Conservation (phyloP, 2,113 vertebrate genomes). For the Ascaphus truei region DNA sequence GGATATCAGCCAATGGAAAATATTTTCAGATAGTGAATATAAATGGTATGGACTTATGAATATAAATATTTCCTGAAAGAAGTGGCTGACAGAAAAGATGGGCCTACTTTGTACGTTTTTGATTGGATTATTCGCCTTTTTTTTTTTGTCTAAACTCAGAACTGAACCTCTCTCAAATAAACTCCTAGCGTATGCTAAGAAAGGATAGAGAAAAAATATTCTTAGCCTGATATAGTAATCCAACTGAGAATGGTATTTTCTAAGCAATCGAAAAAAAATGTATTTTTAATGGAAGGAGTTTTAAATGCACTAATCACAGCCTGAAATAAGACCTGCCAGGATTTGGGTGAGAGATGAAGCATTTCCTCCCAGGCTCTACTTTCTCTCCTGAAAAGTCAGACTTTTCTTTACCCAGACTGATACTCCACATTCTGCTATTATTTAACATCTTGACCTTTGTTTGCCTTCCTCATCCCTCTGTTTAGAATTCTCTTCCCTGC, state of each 20-base stretch:
- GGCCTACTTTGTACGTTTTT: not conserved
- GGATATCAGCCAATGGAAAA: conserved; percentile 1
- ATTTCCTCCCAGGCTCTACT: too few relatives aligned
- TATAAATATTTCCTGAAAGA: not conserved
- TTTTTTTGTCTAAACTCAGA: not conserved
- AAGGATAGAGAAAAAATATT: not conserved
- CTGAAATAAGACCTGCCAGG: not conserved
- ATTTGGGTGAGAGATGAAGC: too few relatives aligned
- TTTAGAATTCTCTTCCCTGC: conserved; percentile 5
- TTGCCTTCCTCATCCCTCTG: conserved; percentile 3
- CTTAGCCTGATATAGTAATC: not conserved
- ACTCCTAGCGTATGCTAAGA: too few relatives aligned
- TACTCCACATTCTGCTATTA: too few relatives aligned
- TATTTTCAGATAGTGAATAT: not conserved
- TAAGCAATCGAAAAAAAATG: not conserved
- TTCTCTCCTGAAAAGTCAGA: too few relatives aligned
- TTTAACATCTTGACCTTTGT: conserved; percentile 27
- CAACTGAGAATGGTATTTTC: not conserved
- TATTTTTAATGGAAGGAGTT: not conserved
- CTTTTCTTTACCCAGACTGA: too few relatives aligned
- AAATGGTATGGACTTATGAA: not conserved
- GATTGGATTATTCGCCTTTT: conserved; percentile 13
- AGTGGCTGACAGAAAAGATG: not conserved
- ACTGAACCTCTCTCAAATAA: not conserved
- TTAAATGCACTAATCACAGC: not conserved